Percentiles rank a stretch among this genome's conserved stretches.
These are phyloP conservation scores for Saccostrea glomerata DNA, from an alignment of 1,140 invertebrate genomes.

Conservation along the genomic window DNA sequence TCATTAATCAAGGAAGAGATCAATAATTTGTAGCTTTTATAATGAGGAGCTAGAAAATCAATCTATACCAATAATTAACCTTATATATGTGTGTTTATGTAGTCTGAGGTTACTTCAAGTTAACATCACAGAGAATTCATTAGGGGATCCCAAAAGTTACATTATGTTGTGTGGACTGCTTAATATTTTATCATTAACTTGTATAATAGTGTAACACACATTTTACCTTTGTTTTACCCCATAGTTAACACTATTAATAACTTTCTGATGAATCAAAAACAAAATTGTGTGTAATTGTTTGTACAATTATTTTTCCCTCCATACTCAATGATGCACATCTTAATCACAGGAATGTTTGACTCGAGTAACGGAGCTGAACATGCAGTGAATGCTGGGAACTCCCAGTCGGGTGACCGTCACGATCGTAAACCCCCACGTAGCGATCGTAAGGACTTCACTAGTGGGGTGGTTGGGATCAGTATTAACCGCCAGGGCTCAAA, in stretches of 20 bases:
- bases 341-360: slow-evolving; percentile 68
- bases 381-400: slow-evolving; percentile 63
- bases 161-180: background rate
- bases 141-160: too few species aligned
- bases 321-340: background rate
- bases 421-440: slow-evolving; percentile 59
- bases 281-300: background rate
- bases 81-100: too few species aligned
- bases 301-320: background rate
- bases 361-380: slow-evolving; percentile 63
- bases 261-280: background rate
- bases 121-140: too few species aligned
- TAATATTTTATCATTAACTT: background rate
- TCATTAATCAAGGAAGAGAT: too few species aligned
- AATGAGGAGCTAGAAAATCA: too few species aligned
- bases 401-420: slow-evolving; percentile 60
- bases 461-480: slow-evolving; percentile 64
- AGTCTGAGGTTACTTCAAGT: too few species aligned
- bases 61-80: too few species aligned
- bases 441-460: slow-evolving; percentile 63
- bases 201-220: too few species aligned
- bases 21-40: too few species aligned
- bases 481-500: slow-evolving; percentile 65
- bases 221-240: too few species aligned
- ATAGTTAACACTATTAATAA: background rate